Evolutionary conservation across 2,113 vertebrate genomes (phyloP).

Genomic region (Antennarius striatus): DNA sequence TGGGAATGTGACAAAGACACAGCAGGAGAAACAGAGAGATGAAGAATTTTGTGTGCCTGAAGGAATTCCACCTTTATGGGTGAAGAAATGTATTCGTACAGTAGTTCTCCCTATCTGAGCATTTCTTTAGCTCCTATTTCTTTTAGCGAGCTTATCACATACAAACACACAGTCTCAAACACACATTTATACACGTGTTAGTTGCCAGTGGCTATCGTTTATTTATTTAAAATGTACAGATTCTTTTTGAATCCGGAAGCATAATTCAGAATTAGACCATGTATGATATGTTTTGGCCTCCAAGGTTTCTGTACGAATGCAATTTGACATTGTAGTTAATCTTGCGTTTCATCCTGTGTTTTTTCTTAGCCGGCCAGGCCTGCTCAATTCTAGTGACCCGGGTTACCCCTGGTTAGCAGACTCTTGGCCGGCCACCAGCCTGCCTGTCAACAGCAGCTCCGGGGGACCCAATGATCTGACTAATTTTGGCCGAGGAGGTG

Average conservation of each 20-base stretch:
- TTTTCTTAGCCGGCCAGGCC: constrained; percentile 87
- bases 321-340: constrained; percentile 26
- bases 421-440: constrained; percentile 96
- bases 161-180: constrained; percentile 36
- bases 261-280: constrained; percentile 19
- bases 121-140: constrained; percentile 54
- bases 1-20: constrained; percentile 58
- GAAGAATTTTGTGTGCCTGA: constrained; percentile 50
- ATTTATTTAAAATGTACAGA: constrained; percentile 14
- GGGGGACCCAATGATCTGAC: constrained; percentile 92
- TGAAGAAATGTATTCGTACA: constrained; percentile 24
- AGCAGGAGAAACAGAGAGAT: constrained; percentile 52
- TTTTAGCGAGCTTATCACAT: constrained; percentile 54
- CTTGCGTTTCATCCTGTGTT: constrained; percentile 23
- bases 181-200: constrained; percentile 60
- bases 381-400: constrained; percentile 91
- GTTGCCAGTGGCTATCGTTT: constrained; percentile 38
- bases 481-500: constrained; percentile 95
- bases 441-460: constrained; percentile 92
- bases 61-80: constrained; percentile 61
- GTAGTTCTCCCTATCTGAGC: constrained; percentile 25
- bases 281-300: constrained; percentile 15
- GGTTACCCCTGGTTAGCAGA: constrained; percentile 98
- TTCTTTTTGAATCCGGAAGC: constrained; percentile 26
- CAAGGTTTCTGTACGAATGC: constrained; percentile 13